Evolutionary conservation across 2,888 invertebrate species (phyloP).

Genomic region (Acleris sparsana): DNA sequence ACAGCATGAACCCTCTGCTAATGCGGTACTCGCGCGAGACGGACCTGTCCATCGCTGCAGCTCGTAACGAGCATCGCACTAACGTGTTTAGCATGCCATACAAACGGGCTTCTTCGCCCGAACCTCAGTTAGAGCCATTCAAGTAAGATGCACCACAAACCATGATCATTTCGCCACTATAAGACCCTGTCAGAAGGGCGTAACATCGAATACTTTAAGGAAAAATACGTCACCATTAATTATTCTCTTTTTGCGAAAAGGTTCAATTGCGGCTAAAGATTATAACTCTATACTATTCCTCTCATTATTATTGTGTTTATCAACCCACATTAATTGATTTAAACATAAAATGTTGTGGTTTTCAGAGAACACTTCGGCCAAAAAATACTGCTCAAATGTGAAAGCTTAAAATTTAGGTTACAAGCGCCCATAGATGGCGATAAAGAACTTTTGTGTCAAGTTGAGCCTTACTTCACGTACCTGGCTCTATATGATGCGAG

Average conservation of each 20-base stretch:
- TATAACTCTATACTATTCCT: too few relatives aligned
- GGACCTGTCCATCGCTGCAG: slow-evolving; percentile 91
- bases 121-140: slow-evolving; percentile 88
- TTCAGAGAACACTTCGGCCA: slow-evolving; percentile 93
- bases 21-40: slow-evolving; percentile 96
- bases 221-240: too few relatives aligned
- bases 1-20: slow-evolving; percentile 95
- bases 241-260: too few relatives aligned
- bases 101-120: slow-evolving; percentile 70
- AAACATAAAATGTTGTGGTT: slow-evolving; percentile 35
- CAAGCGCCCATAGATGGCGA: slow-evolving; percentile 91
- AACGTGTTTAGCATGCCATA: slow-evolving; percentile 87
- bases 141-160: slow-evolving; percentile 59
- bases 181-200: too few relatives aligned
- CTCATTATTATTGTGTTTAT: too few relatives aligned
- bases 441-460: slow-evolving; percentile 89
- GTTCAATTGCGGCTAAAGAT: too few relatives aligned
- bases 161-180: too few relatives aligned
- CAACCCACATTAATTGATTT: too few relatives aligned
- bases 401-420: slow-evolving; percentile 91
- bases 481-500: slow-evolving; percentile 95
- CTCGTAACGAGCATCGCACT: slow-evolving; percentile 90
- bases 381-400: slow-evolving; percentile 91
- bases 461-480: slow-evolving; percentile 97
- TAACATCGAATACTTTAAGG: too few relatives aligned